Evolutionary conservation across 2,113 vertebrate species (phyloP), one percentile per base, ranked within the genome.

Genomic region (rabbit (Oryctolagus cuniculus)): DNA sequence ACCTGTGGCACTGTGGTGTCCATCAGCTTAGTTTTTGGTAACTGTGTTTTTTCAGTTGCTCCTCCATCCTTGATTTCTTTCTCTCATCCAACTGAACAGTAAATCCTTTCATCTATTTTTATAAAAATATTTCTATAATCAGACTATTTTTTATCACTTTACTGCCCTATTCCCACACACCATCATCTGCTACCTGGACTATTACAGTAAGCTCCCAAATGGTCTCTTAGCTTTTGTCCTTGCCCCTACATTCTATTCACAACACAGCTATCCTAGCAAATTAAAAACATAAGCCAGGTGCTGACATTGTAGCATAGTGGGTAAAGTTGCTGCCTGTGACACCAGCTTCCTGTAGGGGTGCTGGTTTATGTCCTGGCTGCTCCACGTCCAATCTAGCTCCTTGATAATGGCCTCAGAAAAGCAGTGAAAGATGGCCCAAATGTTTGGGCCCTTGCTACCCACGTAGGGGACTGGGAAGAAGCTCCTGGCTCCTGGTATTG

Each of bases 31-130:
- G 38, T 80, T 70, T 84, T 0, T 31, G 49, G 16, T n/a, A 94
- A 63, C 58, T 85, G 44, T 22, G 12, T 12, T 72, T 16, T 73
- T 93, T 38, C 7, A 29, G 25, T 16, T 3, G 0, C 79, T 92
- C 12, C 61, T 61, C 87, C 55, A 64, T 53, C 38, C 72, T 31
- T 74, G 8, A 84, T 73, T 91, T 49, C 55, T 90, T 74, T 91
- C 29, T 66, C 38, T 38, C 4, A 82, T 69, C n/a, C 29, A 89
- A 84, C 13, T 19, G 25, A 75, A 55, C 8, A n/a, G 21, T 66
- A 70, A 75, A 89, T 87, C 24, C 31, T 90, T 72, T 81, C 36
- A 17, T 93, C 51, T 81, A 49, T 25, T 31, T 94, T 93, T 5
- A 17, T 17, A 58, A 83, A 70, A 93, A 87, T 51, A 61, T 21